Evolutionary conservation across 2,113 vertebrate genomes (phyloP).

Genomic region (Dissostichus mawsoni): DNA sequence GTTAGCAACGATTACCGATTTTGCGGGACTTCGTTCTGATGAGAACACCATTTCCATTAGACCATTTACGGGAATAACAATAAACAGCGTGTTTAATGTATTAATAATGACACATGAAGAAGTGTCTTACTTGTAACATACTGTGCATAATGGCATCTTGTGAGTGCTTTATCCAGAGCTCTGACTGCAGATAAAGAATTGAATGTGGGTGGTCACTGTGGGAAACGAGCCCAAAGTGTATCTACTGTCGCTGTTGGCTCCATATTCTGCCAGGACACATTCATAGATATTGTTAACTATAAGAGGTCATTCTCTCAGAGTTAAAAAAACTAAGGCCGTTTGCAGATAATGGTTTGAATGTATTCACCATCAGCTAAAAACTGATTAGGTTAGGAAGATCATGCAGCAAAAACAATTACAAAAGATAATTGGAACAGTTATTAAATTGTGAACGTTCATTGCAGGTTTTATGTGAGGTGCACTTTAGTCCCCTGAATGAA

Average conservation of each 20-base stretch:
- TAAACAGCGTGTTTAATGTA: constrained; percentile 40
- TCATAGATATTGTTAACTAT: constrained; percentile 17
- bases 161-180: constrained; percentile 44
- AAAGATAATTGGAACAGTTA: too few species aligned
- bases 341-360: neutral
- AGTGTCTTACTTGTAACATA: constrained; percentile 41
- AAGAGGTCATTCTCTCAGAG: neutral
- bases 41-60: constrained; percentile 50
- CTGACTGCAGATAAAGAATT: constrained; percentile 27
- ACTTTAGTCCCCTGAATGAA: too few species aligned
- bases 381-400: too few species aligned
- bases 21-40: constrained; percentile 43
- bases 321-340: neutral
- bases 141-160: constrained; percentile 15
- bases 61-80: constrained; percentile 44
- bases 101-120: constrained; percentile 49
- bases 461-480: too few species aligned
- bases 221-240: constrained; percentile 41
- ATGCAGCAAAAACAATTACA: too few species aligned
- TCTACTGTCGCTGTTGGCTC: constrained; percentile 41
- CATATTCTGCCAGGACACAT: constrained; percentile 8
- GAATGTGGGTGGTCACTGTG: constrained; percentile 55
- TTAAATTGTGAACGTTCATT: too few species aligned
- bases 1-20: constrained; percentile 65
- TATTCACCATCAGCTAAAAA: neutral